phyloP scores from a whole-genome alignment of 2,113 vertebrate genomes.

The Thinocorus orbignyianus region DNA sequence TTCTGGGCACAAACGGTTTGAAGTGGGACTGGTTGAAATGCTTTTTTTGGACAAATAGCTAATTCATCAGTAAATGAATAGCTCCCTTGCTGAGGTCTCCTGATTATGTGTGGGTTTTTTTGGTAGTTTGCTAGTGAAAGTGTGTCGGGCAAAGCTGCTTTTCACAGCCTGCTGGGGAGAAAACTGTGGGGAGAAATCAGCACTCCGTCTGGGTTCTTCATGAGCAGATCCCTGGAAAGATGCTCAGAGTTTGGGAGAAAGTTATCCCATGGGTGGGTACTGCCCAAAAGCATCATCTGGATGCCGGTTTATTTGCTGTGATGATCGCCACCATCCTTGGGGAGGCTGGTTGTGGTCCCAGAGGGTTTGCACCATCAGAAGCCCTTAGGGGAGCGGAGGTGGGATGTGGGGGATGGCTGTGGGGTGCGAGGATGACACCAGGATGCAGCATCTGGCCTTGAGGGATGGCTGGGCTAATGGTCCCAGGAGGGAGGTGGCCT shows the following conservation, averaged over 20 bases:
- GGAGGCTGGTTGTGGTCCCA: not conserved
- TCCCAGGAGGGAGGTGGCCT: not conserved
- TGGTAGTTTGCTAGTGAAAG: not conserved
- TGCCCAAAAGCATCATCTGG: not conserved
- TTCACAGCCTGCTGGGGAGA: not conserved
- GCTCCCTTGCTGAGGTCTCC: not conserved
- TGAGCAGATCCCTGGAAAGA: not conserved
- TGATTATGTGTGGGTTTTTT: too few relatives aligned
- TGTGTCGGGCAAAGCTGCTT: not conserved
- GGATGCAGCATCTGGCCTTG: not conserved
- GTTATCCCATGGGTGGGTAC: not conserved
- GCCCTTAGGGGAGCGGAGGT: not conserved
- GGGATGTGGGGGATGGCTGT: too few relatives aligned
- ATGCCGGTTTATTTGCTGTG: not conserved
- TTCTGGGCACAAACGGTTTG: not conserved
- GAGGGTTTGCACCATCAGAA: rapidly evolving
- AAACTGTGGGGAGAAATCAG: not conserved
- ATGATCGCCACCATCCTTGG: not conserved
- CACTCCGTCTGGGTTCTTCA: not conserved
- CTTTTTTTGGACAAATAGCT: not conserved
- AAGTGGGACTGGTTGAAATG: not conserved
- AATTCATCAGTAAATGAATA: not conserved
- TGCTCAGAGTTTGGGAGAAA: not conserved
- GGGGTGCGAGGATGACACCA: not conserved
- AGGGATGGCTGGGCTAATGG: not conserved